Evolutionary conservation across 2,797 vertebrate species (phyloP), one percentile per base, ranked within the genome.

Genomic region (Sebastolobus altivelis): DNA sequence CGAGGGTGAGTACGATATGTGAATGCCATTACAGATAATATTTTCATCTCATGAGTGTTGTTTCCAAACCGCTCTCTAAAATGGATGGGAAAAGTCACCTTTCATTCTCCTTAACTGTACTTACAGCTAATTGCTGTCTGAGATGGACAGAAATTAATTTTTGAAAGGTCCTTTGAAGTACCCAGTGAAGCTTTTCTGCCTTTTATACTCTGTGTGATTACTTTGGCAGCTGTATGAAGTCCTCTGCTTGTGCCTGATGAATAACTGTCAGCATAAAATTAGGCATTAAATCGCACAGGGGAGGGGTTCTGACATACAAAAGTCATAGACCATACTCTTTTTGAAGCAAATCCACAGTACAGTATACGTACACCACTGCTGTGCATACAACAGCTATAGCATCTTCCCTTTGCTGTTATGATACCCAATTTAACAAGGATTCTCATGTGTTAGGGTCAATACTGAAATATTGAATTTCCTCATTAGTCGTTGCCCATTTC

Each of bases 101-200:
- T 93, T 90, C 63, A 88, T 88, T 90, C 88, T 79, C 49, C 78
- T 83, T 78, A 87, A 87, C 85, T 87, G 61, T 81, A 71, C 81
- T 81, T 81, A 71, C 68, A 82, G 89, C 88, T 93, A 93, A 93
- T 94, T 93, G 84, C 83, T 18, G 73, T 89, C 90, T 91, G 86
- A 82, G 82, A 92, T 87, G 87, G 91, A 87, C 86, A 88, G 85
- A 89, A 94, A 94, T 92, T 81, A 68, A 85, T 91, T 94, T 93
- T 90, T 92, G 84, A 91, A 91, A 84, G 77, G 79, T 89, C 77
- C 84, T 94, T 95, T 94, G 87, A 94, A 94, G 88, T 87, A 66
- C 77, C 81, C 81, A 91, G 85, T 90, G 88, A 90, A 84, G 83
- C 88, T 72, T 80, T 86, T 82, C 82, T 86, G 75, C 79, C 90